phyloP scores from a whole-genome alignment of 2,113 vertebrate species.

The Myanophis thanlyinensis region DNA sequence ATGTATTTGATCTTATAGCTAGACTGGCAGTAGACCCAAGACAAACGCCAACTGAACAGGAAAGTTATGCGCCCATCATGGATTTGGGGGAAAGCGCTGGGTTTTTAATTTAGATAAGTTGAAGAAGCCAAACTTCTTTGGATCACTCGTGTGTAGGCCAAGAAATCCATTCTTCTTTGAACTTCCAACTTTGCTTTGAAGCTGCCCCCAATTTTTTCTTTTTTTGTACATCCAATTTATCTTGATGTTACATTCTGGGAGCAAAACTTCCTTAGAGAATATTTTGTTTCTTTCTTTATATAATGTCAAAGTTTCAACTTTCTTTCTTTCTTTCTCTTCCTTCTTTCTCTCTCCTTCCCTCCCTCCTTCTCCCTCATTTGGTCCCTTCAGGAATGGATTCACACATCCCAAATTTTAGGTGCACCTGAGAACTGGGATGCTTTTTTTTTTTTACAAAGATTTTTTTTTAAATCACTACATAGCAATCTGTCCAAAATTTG shows the following conservation, averaged over 20 bases:
- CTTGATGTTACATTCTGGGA: not conserved
- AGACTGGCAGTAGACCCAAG: not conserved
- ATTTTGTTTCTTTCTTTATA: not conserved
- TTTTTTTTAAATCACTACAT: not conserved
- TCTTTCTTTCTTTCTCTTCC: rapidly evolving
- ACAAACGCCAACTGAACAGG: not conserved
- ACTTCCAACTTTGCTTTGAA: not conserved
- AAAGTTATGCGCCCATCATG: not conserved
- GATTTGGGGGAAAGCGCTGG: not conserved
- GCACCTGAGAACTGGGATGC: not conserved
- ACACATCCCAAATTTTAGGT: not conserved
- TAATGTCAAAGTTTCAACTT: not conserved
- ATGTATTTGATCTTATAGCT: not conserved
- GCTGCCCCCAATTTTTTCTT: too few relatives aligned
- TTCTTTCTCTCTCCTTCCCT: rapidly evolving
- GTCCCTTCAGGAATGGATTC: not conserved
- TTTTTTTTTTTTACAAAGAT: too few relatives aligned
- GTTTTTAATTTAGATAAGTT: not conserved
- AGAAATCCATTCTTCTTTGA: not conserved
- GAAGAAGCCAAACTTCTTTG: not conserved
- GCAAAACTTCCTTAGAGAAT: not conserved
- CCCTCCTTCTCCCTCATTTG: not conserved
- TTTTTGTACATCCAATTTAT: not conserved
- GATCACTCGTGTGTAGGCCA: not conserved
- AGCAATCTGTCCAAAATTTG: not conserved